Percentiles rank a stretch among this genome's conserved stretches.
Conservation (phyloP, 2,797 vertebrate species). For the Emydoidea blandingii region DNA sequence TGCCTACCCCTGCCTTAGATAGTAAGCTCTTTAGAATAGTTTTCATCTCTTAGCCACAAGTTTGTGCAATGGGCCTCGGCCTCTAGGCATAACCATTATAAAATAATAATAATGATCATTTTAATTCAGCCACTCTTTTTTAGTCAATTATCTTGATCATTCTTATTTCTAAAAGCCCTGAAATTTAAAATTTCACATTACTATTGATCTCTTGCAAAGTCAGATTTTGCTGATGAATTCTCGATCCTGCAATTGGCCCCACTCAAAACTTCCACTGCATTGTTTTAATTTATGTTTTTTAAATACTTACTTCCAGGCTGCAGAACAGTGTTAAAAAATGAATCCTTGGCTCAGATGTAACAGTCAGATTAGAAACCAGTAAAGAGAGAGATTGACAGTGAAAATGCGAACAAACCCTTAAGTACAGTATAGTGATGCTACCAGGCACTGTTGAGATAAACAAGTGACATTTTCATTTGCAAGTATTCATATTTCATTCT, state of each 20-base stretch:
- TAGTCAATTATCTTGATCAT: background rate
- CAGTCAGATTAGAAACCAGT: background rate
- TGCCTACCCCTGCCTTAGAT: background rate
- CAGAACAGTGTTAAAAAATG: background rate
- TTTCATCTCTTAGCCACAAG: background rate
- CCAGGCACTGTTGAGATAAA: slow-evolving; percentile 46
- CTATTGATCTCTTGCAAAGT: background rate
- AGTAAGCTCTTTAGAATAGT: background rate
- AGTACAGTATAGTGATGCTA: slow-evolving; percentile 3
- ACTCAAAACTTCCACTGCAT: background rate
- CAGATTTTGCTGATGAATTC: background rate
- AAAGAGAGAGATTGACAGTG: slow-evolving; percentile 47
- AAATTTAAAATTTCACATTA: background rate
- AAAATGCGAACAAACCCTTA: slow-evolving; percentile 10
- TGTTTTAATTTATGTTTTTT: background rate
- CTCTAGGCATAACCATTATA: background rate
- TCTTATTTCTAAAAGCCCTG: background rate
- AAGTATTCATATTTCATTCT: slow-evolving; percentile 66
- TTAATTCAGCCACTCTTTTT: background rate
- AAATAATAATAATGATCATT: background rate
- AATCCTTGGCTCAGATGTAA: background rate
- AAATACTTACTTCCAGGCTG: background rate
- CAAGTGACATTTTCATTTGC: slow-evolving; percentile 68
- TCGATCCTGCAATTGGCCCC: background rate
- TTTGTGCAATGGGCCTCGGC: background rate